Evolutionary conservation across 2,797 vertebrate species (phyloP), one percentile per base, ranked within the genome.

Genomic region (Kryptolebias ocellatus): DNA sequence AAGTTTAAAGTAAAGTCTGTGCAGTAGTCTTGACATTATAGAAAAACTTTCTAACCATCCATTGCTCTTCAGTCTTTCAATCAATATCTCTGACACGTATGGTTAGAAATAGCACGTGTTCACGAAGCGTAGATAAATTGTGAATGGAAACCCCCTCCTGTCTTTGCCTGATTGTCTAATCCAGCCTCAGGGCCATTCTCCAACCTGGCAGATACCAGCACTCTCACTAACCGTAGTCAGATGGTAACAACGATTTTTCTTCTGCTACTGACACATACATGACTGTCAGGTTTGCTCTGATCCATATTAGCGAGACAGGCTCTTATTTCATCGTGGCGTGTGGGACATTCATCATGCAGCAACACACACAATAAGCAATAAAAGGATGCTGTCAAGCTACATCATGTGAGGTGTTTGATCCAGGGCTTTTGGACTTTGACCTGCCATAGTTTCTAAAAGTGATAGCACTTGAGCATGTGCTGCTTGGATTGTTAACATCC

Each of bases 71-170:
- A 56, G 20, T 62, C 44, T 10, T 28, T 58, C 16, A 78, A 73
- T 68, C 51, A 37, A 53, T 55, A 60, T 55, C 50, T 70, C 62
- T 67, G 72, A 77, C 57, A 70, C 1, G 2, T 53, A 73, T n/a
- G 70, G 78, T 62, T 70, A 27, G 47, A 87, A 86, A 89, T 76
- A 77, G 74, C 83, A 34, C 17, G 51, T 71, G 84, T 57, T 60
- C 70, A 75, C 59, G 42, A 44, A 84, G 76, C 64, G 29, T 69
- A 29, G 67, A 82, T 81, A 70, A 88, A 79, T 9, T 5, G 54
- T 39, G 11, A 18, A 37, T 70, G 87, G 87, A 87, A 92, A 87
- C 24, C 74, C 83, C 88, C 84, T 63, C 53, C 67, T 60, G 76
- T 68, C 65, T 84, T 59, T 64, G 63, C 76, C 53, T 51, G 70